phyloP scores from a whole-genome alignment of 2,113 vertebrate species.

The Canis aureus region DNA sequence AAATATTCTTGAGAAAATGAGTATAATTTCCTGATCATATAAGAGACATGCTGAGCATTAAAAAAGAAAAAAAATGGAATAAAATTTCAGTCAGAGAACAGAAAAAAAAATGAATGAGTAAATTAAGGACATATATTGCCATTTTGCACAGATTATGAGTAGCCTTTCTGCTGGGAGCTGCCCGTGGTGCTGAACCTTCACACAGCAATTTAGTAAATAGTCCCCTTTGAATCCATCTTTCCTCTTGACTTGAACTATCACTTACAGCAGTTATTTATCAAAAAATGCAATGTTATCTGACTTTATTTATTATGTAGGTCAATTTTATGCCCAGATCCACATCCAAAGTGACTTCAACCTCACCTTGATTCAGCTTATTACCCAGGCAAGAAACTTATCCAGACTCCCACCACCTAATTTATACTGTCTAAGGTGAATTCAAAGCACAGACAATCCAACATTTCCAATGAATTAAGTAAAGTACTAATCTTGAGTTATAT shows the following conservation, averaged over 20 bases:
- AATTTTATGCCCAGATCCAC: neutral
- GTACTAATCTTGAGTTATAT: neutral
- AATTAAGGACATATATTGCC: neutral
- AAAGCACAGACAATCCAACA: neutral
- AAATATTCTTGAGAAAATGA: neutral
- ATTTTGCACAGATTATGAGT: neutral
- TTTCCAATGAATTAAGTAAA: neutral
- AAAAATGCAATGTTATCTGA: neutral
- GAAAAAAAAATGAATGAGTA: neutral
- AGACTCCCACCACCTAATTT: neutral
- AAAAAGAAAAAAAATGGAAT: neutral
- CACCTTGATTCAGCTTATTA: neutral
- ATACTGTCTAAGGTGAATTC: neutral
- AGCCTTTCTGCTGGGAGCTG: fast-evolving
- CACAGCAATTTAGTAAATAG: neutral
- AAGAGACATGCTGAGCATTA: neutral
- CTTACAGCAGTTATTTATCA: neutral
- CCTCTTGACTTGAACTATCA: neutral
- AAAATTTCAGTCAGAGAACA: neutral
- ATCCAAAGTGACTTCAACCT: neutral
- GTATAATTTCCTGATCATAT: neutral
- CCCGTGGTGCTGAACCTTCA: constrained; percentile 42
- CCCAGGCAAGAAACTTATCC: neutral
- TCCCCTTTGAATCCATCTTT: neutral
- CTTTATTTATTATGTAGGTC: neutral